Conservation (phyloP, 1,140 invertebrate genomes). For the Zaprionus inermis region DNA sequence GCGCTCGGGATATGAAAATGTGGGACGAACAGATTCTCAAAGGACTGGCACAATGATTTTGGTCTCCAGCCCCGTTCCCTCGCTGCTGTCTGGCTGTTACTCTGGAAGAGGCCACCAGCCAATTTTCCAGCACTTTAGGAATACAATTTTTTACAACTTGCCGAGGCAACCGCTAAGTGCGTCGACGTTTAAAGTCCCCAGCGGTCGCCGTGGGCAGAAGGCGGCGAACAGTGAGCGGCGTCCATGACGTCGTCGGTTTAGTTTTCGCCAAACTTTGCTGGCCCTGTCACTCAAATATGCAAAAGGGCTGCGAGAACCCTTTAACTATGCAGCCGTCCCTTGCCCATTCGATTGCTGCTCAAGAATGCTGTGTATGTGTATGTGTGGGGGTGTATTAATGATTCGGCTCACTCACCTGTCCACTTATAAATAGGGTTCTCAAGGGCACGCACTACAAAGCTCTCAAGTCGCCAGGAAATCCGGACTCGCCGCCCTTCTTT, state of each 20-base stretch:
- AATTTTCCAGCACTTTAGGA: constrained; percentile 78
- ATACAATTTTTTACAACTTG: constrained; percentile 80
- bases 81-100: constrained; percentile 20
- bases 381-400: constrained; percentile 46
- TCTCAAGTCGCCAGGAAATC: constrained; percentile 23
- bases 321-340: constrained; percentile 20
- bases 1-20: constrained; percentile 12
- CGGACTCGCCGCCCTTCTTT: background rate
- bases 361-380: background rate
- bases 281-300: constrained; percentile 62
- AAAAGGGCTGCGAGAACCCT: constrained; percentile 37
- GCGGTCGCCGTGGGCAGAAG: constrained; percentile 15
- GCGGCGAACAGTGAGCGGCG: background rate
- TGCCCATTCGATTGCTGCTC: background rate
- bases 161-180: constrained; percentile 75
- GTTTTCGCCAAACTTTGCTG: constrained; percentile 48
- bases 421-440: constrained; percentile 28
- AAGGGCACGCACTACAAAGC: constrained; percentile 30
- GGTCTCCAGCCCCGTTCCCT: background rate
- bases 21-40: constrained; percentile 39
- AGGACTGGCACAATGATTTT: constrained; percentile 34
- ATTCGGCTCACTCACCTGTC: constrained; percentile 42
- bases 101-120: constrained; percentile 63
- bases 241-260: constrained; percentile 34
- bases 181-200: constrained; percentile 73